Conservation (phyloP, 2,888 invertebrate genomes). For the Pantelozetes paolii region DNA sequence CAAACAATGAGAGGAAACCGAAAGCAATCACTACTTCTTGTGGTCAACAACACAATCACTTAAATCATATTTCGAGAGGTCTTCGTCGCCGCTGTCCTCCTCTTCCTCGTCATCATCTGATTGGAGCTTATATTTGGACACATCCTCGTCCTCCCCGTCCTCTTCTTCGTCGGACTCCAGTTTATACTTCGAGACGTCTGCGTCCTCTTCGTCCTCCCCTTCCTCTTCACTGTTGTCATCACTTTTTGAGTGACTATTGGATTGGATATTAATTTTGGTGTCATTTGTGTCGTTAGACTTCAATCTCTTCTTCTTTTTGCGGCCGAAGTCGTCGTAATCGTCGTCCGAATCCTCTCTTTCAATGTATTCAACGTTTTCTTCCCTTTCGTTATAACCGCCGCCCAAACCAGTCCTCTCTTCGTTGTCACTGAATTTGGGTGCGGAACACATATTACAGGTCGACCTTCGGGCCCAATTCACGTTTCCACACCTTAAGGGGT, state of each 20-base stretch:
- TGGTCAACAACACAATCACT: conserved; percentile 19
- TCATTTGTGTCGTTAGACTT: neutral
- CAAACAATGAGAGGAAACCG: neutral
- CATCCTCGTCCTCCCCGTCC: conserved; percentile 55
- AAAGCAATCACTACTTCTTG: neutral
- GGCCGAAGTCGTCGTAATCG: conserved; percentile 85
- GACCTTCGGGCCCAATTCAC: conserved; percentile 96
- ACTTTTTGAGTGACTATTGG: conserved; percentile 49
- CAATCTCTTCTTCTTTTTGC: conserved; percentile 39
- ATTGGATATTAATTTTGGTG: conserved; percentile 43
- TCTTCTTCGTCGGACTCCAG: conserved; percentile 27
- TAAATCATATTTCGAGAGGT: conserved; percentile 27
- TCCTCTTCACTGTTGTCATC: conserved; percentile 59
- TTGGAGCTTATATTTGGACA: conserved; percentile 38
- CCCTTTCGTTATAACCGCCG: conserved; percentile 78
- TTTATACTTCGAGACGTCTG: conserved; percentile 53
- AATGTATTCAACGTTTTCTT: conserved; percentile 88
- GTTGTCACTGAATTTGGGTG: conserved; percentile 92
- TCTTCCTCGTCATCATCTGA: conserved; percentile 30
- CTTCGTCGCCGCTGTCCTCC: conserved; percentile 19
- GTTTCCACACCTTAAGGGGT: conserved; percentile 74
- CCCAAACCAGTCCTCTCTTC: conserved; percentile 64
- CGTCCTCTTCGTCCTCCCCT: conserved; percentile 59
- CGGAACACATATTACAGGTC: conserved; percentile 97
- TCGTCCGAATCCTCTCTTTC: conserved; percentile 79